Base-by-base conservation (phyloP, 2,797 vertebrate genomes). In the Gymnoscopelus braueri region DNA sequence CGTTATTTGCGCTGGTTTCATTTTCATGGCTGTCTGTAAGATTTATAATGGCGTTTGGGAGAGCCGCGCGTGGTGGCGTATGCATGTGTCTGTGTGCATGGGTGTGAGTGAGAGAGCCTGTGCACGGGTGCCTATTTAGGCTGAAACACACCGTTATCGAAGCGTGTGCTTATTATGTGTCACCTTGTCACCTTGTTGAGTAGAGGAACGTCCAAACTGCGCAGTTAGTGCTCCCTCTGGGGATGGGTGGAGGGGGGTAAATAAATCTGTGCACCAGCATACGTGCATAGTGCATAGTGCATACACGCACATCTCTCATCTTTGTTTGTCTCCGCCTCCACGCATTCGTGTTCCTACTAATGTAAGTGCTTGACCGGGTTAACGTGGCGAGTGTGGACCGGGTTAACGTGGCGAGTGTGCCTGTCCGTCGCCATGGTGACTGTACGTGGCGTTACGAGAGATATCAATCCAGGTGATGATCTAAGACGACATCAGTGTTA, bases 1-100 rank as follows among this genome's bases (percentile, higher is more conserved):
- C 83, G 87, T 93, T 93, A 93, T 93, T 94, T 93, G 87, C 71
- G 59, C 85, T 84, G 82, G 80, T 93, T 93, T 88, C 90, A 93
- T 93, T 94, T 93, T 93, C 92, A 92, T 88, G 88, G 89, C 92
- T 94, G 92, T 93, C 92, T 88, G 87, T 80, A 92, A 93, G 92
- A 94, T 94, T 92, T 92, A 94, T 92, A 93, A 91, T 90, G 90
- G 86, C 82, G 73, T 89, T 87, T 86, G 80, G 83, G 76, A 72
- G 77, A 77, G 68, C 79, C 84, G 80, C 70, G 73, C 80, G 64
- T 81, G 71, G 64, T 81, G 71, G 50, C 69, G 67, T 66, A 63
- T 39, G 72, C 52, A 69, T 69, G 65, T 61, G 69, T 59, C 24
- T 47, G 55, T 50, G 61, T 64, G 54, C 47, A 15, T 26, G 57